Conservation (phyloP, 2,113 vertebrate genomes). For the Choloepus hoffmanni region DNA sequence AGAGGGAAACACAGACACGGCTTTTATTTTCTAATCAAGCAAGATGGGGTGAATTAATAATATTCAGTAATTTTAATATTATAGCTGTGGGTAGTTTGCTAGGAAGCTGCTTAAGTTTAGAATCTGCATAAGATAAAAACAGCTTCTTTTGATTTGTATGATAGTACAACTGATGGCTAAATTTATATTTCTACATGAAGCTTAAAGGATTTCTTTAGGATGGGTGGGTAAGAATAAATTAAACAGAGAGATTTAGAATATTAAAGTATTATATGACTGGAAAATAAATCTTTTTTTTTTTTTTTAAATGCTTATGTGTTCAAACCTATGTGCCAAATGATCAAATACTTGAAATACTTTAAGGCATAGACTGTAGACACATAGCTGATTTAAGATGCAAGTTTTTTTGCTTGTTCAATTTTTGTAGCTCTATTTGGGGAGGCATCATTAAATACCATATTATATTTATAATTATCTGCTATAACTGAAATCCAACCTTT, state of each 20-base stretch:
- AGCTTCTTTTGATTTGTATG: not conserved
- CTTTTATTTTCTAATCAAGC: not conserved
- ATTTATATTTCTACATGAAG: conserved; percentile 49
- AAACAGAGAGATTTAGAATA: not conserved
- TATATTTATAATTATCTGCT: not conserved
- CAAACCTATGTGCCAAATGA: not conserved
- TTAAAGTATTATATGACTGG: not conserved
- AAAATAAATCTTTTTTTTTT: not conserved
- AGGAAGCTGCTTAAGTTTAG: not conserved
- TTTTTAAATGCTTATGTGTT: not conserved
- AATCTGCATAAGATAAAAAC: conserved; percentile 1
- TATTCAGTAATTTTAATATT: not conserved
- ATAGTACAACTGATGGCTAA: conserved; percentile 5
- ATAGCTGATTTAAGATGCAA: not conserved
- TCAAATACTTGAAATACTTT: not conserved
- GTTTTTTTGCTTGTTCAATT: not conserved
- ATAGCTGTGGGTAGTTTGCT: not conserved
- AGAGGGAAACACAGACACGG: not conserved
- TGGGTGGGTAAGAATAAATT: not conserved
- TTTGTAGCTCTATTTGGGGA: not conserved
- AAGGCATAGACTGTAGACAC: not conserved
- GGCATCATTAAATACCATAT: not conserved
- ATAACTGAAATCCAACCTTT: not conserved
- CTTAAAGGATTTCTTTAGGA: conserved; percentile 44
- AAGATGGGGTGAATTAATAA: not conserved